Evolutionary conservation across 2,113 vertebrate genomes (phyloP).

Genomic region (Nettapus auritus): DNA sequence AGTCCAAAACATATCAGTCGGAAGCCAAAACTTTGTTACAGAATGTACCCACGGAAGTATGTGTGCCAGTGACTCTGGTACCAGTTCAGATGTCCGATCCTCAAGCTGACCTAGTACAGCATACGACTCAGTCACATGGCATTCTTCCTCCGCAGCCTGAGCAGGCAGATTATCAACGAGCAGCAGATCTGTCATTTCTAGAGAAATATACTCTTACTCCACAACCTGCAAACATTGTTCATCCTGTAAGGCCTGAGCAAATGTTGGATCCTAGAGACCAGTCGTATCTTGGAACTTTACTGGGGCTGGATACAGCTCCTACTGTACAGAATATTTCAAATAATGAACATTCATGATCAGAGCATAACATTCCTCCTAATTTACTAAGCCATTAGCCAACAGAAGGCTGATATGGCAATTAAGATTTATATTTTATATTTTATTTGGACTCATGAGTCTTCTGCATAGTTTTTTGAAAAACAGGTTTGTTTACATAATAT

Average conservation of each 20-base stretch:
- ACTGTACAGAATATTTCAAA: constrained; percentile 84
- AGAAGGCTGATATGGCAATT: constrained; percentile 26
- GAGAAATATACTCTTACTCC: constrained; percentile 96
- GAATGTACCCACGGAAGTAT: constrained; percentile 76
- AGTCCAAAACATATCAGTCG: constrained; percentile 78
- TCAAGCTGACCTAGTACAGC: constrained; percentile 75
- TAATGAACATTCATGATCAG: constrained; percentile 76
- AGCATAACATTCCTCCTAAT: constrained; percentile 60
- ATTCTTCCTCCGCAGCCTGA: constrained; percentile 77
- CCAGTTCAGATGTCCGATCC: constrained; percentile 83
- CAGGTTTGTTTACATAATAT: constrained; percentile 65
- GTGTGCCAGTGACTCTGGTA: constrained; percentile 88
- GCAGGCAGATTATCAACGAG: constrained; percentile 84
- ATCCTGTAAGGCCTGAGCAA: constrained; percentile 90
- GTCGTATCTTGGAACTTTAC: constrained; percentile 91
- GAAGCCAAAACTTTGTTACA: constrained; percentile 81
- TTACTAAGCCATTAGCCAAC: not conserved
- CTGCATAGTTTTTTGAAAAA: constrained; percentile 62
- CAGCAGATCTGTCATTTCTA: constrained; percentile 90
- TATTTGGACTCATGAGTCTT: constrained; percentile 64
- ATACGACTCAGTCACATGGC: constrained; percentile 70
- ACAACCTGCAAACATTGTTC: constrained; percentile 90
- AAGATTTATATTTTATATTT: constrained; percentile 65
- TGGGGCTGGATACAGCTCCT: constrained; percentile 87
- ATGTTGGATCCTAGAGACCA: constrained; percentile 94